These are phyloP conservation scores for Ectropis crepuscularia DNA, from an alignment of 2,888 invertebrate genomes.

Conservation along the genomic window DNA sequence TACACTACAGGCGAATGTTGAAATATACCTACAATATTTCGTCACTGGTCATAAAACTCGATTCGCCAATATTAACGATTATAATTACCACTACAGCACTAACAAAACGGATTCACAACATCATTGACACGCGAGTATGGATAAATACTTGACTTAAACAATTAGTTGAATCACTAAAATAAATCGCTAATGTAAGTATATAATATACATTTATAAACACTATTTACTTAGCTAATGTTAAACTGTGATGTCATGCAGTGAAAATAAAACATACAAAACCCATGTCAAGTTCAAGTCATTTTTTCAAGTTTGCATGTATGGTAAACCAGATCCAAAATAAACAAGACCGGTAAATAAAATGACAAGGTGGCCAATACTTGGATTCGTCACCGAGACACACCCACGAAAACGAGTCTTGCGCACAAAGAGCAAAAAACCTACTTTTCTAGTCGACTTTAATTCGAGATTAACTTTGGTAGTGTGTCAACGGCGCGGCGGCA, in stretches of 20 bases:
- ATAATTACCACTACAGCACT: no score
- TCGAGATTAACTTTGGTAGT: constrained; percentile 10
- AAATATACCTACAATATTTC: no score
- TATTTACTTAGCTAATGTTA: background rate
- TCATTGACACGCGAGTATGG: no score
- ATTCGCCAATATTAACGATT: no score
- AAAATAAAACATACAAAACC: background rate
- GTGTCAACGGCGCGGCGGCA: background rate
- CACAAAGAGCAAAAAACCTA: constrained; percentile 17
- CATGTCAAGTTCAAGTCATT: constrained; percentile 20
- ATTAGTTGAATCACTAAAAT: no score
- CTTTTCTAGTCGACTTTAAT: constrained; percentile 18
- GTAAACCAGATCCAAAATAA: constrained; percentile 7
- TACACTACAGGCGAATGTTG: no score
- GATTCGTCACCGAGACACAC: constrained; percentile 53
- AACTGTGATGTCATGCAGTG: background rate
- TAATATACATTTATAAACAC: background rate
- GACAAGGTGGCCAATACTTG: constrained; percentile 34
- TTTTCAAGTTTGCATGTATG: background rate
- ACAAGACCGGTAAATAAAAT: constrained; percentile 57
- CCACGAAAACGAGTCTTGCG: constrained; percentile 8
- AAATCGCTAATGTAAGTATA: no score
- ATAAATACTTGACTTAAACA: no score
- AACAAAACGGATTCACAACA: no score
- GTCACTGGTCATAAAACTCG: no score